Base-by-base conservation (phyloP, 2,888 invertebrate genomes). In the Rhamnusium bicolor region DNA sequence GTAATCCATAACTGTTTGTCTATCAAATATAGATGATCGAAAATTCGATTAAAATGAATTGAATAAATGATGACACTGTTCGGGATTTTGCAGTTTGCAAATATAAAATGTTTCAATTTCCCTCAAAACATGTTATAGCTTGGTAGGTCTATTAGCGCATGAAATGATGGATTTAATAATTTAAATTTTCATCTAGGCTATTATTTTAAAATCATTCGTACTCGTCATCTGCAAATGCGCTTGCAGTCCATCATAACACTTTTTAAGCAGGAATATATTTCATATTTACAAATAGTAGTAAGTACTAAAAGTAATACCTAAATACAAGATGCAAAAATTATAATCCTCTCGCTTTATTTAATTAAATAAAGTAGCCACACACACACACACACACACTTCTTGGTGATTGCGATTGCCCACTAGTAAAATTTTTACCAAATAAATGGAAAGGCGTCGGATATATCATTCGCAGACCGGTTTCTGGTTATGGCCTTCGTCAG, bases 11-110 rank as follows among this genome's bases (percentile, higher is more conserved):
- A 77, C 74, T 74, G 78, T 80, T 77, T 73, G 74, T 77, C 77
- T 71, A 77, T 77, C 79, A 78, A 79, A 80, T 79, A 79, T 79
- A 77, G 77, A 77, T 78, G 79, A 83, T 82, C 77, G 78, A 78
- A 79, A 80, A 82, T 80, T 81, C 78, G 81, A 79, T 80, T 80
- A 77, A 76, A 80, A 74, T 66, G 73, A 73, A 78, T 79, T 77
- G 78, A 78, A 81, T 80, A 78, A 80, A 76, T 79, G 79, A 82
- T 80, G 77, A 72, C 76, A 69, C 47, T 61, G 73, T 46, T 71
- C 72, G 60, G 73, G 72, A 74, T 75, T 75, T 71, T 60, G 62
- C 76, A 71, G 76, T 74, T 71, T 73, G 73, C 69, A 70, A 75
- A 74, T 74, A 72, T 74, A 74, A 76, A 79, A 79, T 76, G 77